Evolutionary conservation across 1,140 invertebrate genomes (phyloP), one percentile per base, ranked within the genome.

Genomic region (Drosophila navojoa): DNA sequence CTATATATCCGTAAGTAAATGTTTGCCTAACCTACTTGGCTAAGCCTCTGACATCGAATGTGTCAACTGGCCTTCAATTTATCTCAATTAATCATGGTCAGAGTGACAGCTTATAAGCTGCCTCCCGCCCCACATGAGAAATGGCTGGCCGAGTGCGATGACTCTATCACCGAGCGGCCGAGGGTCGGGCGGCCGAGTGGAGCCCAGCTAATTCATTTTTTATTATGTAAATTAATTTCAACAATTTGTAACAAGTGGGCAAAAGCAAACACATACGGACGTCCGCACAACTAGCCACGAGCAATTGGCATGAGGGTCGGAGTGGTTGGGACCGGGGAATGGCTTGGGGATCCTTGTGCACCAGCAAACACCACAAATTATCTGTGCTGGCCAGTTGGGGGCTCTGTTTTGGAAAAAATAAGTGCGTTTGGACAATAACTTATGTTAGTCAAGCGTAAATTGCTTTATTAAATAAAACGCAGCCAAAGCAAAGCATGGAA

Each of bases 391-490:
- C 69, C 84, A 89, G 82, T 66, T 84, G 72, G 69, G 69, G 78
- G 57, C 66, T 52, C 50, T 29, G 15, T 60, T 45, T 45, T 45
- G 32, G 32, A n/a, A 63, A 47, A 19, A 66, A 71, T 68, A 58
- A 69, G 70, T 57, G 79, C 67, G 84, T 80, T 79, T 73, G 79
- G 69, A 89, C 77, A 89, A 89, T 90, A 89, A 89, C 84, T 89
- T 90, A 90, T 89, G 84, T 90, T 78, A 89, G 80, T 86, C 84
- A 89, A 90, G 84, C 85, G 85, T 86, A 89, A 89, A 89, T 89
- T 89, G 85, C 84, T 89, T 89, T 89, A 89, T 89, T 89, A 89
- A 89, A 89, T 89, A 89, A 89, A 89, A 76, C 79, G 77, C 77
- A 89, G 74, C 77, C 79, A 89, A 85, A 90, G 87, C 80, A 90